Percentiles rank a stretch among this genome's conserved stretches.
Evolutionary conservation across 2,888 invertebrate genomes (phyloP).

Genomic region (Camptogramma bilineatum): DNA sequence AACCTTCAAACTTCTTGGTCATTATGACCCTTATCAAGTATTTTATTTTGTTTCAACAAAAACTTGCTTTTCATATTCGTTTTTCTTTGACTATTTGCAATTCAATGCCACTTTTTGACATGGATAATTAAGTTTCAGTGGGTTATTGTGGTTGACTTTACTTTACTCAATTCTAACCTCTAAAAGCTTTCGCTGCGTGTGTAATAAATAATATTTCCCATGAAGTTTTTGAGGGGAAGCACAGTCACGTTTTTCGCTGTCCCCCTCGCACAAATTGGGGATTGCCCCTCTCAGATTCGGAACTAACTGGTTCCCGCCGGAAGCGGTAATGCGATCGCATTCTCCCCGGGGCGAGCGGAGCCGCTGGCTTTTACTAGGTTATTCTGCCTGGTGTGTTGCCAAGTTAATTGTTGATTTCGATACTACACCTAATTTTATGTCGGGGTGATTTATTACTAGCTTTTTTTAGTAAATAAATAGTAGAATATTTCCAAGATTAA

Average conservation of each 20-base stretch:
- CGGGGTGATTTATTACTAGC: background rate
- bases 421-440: background rate
- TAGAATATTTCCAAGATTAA: too few relatives aligned
- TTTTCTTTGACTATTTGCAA: background rate
- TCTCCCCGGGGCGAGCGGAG: constrained; percentile 21
- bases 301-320: constrained; percentile 32
- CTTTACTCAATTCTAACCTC: constrained; percentile 1
- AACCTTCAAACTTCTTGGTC: constrained; percentile 44
- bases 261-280: constrained; percentile 33
- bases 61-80: constrained; percentile 4
- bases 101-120: constrained; percentile 2
- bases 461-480: background rate
- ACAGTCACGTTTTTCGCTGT: constrained; percentile 11
- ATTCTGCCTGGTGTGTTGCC: constrained; percentile 19
- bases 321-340: constrained; percentile 33
- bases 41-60: constrained; percentile 13
- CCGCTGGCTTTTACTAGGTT: constrained; percentile 24
- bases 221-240: constrained; percentile 23
- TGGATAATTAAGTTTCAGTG: constrained; percentile 13
- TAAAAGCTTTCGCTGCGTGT: constrained; percentile 11
- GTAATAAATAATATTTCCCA: constrained; percentile 21
- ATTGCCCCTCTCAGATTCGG: constrained; percentile 35
- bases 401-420: constrained; percentile 14
- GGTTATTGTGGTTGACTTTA: background rate
- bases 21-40: constrained; percentile 36